Percentiles rank a stretch among this genome's conserved stretches.
phyloP scores from a whole-genome alignment of 2,888 invertebrate genomes.

The Trichogramma evanescens region DNA sequence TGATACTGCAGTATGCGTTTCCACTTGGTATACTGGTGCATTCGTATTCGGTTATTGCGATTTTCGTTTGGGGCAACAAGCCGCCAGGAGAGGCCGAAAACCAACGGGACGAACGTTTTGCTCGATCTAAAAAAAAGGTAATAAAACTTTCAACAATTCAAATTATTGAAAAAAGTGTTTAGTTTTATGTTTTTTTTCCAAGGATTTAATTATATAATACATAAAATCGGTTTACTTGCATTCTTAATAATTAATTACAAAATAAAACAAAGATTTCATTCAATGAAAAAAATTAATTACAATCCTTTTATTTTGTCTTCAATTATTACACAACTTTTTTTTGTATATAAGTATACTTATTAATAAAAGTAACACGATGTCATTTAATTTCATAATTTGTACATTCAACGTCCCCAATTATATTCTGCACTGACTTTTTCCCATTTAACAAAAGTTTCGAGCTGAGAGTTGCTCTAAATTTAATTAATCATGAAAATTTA shows the following conservation, averaged over 20 bases:
- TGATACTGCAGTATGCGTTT: conserved; percentile 76
- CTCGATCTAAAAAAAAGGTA: conserved; percentile 82
- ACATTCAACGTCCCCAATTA: not conserved
- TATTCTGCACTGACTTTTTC: too few species aligned
- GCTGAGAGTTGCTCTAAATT: too few species aligned
- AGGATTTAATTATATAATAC: too few species aligned
- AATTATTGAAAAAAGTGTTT: too few species aligned
- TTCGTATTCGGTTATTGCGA: conserved; percentile 79
- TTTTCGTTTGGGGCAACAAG: conserved; percentile 79
- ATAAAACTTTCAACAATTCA: conserved; percentile 15
- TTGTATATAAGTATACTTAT: not conserved
- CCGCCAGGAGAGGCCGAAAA: conserved; percentile 85
- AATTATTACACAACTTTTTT: not conserved
- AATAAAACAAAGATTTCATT: not conserved
- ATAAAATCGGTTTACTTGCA: too few species aligned
- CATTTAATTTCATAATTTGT: not conserved
- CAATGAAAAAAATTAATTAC: not conserved
- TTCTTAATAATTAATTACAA: not conserved
- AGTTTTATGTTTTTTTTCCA: too few species aligned
- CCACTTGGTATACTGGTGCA: conserved; percentile 74
- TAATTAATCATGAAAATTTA: too few species aligned
- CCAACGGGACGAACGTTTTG: conserved; percentile 73
- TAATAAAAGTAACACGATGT: not conserved
- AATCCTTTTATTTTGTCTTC: not conserved
- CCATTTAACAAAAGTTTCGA: too few species aligned